phyloP scores from a whole-genome alignment of 1,140 invertebrate genomes.

The Pseudomyrmex gracilis region DNA sequence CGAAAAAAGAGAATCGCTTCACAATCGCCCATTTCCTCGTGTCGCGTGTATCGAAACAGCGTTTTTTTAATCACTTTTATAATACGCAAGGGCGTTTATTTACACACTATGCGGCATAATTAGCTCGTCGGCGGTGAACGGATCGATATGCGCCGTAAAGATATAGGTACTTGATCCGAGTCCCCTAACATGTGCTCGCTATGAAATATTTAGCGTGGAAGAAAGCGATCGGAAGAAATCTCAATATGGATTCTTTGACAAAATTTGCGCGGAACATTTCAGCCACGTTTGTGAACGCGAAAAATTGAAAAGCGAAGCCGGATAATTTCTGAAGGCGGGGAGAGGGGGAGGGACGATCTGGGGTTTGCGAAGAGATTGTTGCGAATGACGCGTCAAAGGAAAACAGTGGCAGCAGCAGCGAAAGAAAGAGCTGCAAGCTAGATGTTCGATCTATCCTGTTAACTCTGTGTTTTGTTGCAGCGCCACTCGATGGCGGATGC shows the following conservation, averaged over 20 bases:
- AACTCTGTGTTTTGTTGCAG: background rate
- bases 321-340: background rate
- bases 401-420: background rate
- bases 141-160: conserved; percentile 22
- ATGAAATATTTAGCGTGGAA: conserved; percentile 8
- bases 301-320: background rate
- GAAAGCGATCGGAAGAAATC: background rate
- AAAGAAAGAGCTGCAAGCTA: background rate
- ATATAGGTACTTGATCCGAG: conserved; percentile 5
- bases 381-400: background rate
- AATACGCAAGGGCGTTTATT: conserved; percentile 42
- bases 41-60: conserved; percentile 22
- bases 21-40: background rate
- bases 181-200: background rate
- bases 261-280: background rate
- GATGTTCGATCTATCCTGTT: background rate
- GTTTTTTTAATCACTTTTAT: conserved; percentile 17
- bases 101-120: conserved; percentile 30
- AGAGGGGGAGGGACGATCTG: background rate
- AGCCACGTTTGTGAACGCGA: too few species aligned
- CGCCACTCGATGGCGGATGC: background rate
- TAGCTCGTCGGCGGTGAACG: background rate
- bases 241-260: background rate
- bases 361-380: background rate
- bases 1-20: background rate